phyloP scores from a whole-genome alignment of 2,888 invertebrate genomes.

The Mimachlamys varia region DNA sequence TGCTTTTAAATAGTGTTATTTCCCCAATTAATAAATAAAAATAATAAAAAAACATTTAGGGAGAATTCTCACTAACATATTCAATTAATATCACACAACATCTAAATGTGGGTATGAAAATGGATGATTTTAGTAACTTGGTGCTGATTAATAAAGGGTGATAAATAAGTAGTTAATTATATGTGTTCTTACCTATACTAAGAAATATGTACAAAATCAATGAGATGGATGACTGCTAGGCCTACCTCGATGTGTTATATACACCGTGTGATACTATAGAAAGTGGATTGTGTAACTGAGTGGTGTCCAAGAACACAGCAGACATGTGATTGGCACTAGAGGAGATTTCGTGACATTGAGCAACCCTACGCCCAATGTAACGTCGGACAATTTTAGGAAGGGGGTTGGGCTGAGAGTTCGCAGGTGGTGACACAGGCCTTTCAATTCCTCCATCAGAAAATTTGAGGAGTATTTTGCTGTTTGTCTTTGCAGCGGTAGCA shows the following conservation, averaged over 20 bases:
- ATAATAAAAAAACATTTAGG: no score
- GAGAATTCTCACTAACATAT: no score
- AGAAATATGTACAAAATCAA: no score
- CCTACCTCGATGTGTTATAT: constrained; percentile 34
- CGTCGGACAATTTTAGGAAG: constrained; percentile 63
- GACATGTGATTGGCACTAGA: constrained; percentile 53
- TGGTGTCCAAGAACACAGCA: constrained; percentile 66
- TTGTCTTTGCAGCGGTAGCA: constrained; percentile 46
- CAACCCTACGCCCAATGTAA: constrained; percentile 63
- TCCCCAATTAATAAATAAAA: no score
- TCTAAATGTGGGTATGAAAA: background rate
- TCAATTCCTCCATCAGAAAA: constrained; percentile 68
- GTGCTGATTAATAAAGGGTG: background rate
- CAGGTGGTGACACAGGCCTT: constrained; percentile 61
- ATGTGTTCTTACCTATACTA: background rate
- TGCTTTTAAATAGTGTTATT: no score
- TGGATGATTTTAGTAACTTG: background rate
- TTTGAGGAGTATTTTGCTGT: constrained; percentile 62
- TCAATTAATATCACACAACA: background rate
- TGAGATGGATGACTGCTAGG: background rate
- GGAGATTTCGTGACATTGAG: constrained; percentile 61
- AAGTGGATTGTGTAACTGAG: constrained; percentile 65
- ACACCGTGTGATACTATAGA: constrained; percentile 65
- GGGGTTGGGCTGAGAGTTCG: constrained; percentile 50
- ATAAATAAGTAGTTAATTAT: background rate